phyloP scores from a whole-genome alignment of 1,140 invertebrate genomes.

The Drosophila funebris region DNA sequence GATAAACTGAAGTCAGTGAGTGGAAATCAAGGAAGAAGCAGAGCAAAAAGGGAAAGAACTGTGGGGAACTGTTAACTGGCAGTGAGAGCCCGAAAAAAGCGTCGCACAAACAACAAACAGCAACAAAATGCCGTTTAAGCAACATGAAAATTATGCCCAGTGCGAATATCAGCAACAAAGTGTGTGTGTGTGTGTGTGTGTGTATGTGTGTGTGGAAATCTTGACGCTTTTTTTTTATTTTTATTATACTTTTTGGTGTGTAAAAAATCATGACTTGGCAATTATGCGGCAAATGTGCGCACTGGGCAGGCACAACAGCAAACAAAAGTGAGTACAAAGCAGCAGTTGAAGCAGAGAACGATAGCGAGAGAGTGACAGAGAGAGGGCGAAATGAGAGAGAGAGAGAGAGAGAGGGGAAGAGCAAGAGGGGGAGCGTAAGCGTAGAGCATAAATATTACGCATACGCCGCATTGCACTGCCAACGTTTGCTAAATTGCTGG shows the following conservation, averaged over 20 bases:
- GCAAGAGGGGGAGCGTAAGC: background rate
- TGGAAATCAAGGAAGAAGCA: constrained; percentile 16
- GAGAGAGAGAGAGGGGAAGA: constrained; percentile 2
- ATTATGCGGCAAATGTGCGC: constrained; percentile 81
- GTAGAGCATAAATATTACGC: constrained; percentile 72
- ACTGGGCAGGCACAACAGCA: constrained; percentile 63
- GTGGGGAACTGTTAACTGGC: constrained; percentile 12
- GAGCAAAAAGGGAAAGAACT: background rate
- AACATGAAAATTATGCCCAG: constrained; percentile 81
- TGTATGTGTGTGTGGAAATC: constrained; percentile 17
- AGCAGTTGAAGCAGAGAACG: no score
- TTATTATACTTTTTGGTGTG: constrained; percentile 52
- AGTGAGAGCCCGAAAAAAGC: constrained; percentile 10
- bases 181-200: background rate
- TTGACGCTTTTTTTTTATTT: constrained; percentile 16
- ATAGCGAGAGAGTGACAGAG: background rate
- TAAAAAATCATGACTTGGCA: constrained; percentile 82
- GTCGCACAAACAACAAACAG: constrained; percentile 31
- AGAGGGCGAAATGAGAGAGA: constrained; percentile 10
- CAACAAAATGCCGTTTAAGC: constrained; percentile 79
- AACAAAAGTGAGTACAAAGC: constrained; percentile 61
- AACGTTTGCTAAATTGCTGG: constrained; percentile 78
- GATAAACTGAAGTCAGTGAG: constrained; percentile 62
- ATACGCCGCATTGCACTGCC: constrained; percentile 76
- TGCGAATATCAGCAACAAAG: constrained; percentile 76